Percentiles rank a stretch among this genome's conserved stretches.
phyloP scores from a whole-genome alignment of 2,113 vertebrate genomes.

The Gallinago paraguaiae region DNA sequence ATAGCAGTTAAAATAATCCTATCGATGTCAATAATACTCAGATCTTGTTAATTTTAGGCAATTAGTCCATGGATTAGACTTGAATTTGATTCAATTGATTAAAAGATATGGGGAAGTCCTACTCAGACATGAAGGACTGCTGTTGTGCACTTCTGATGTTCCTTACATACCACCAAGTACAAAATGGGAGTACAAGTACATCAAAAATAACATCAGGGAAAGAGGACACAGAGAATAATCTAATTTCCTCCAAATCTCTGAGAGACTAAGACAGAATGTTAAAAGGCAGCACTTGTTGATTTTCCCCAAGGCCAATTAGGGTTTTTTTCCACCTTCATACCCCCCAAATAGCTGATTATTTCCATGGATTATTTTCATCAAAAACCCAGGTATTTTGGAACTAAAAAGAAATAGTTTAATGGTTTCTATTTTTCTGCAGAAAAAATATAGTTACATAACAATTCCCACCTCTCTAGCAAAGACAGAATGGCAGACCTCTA shows the following conservation, averaged over 20 bases:
- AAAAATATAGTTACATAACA: constrained; percentile 13
- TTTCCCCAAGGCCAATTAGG: neutral
- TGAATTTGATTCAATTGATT: neutral
- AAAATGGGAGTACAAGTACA: neutral
- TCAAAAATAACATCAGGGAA: constrained; percentile 10
- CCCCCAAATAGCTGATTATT: neutral
- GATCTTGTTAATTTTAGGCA: neutral
- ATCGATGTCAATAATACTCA: neutral
- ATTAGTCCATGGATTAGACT: neutral
- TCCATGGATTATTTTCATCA: neutral
- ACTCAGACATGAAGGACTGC: neutral
- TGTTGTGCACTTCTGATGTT: neutral
- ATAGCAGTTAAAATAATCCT: neutral
- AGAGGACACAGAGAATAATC: constrained; percentile 1
- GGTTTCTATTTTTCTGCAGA: neutral
- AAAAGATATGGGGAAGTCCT: neutral
- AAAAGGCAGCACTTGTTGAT: neutral
- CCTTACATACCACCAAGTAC: neutral
- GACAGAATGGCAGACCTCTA: neutral
- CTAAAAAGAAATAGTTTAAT: constrained; percentile 27
- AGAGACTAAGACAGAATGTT: neutral
- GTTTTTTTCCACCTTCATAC: neutral
- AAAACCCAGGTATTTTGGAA: neutral
- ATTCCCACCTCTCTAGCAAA: neutral
- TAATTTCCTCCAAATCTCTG: neutral